Evolutionary conservation across 2,113 vertebrate genomes (phyloP).

Genomic region (Macquaria ambigua): DNA sequence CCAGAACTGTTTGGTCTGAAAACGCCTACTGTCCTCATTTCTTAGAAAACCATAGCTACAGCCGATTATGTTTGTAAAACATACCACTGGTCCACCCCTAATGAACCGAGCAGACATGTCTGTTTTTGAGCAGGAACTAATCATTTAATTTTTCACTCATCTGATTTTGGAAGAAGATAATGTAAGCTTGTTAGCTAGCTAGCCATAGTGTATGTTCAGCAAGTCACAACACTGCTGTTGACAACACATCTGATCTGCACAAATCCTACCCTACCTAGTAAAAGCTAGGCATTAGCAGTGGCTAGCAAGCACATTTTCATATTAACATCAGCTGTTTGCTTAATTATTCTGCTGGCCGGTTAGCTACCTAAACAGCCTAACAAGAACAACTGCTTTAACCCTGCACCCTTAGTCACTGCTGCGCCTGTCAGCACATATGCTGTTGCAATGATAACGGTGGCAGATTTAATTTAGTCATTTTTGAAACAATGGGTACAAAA

Average conservation of each 20-base stretch:
- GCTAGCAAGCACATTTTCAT: neutral
- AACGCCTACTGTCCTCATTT: neutral
- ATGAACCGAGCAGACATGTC: neutral
- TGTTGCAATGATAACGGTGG: neutral
- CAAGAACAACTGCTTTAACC: neutral
- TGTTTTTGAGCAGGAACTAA: neutral
- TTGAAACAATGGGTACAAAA: too few relatives aligned
- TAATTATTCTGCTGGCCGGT: neutral
- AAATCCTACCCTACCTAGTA: neutral
- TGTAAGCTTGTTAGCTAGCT: neutral
- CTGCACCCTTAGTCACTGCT: neutral
- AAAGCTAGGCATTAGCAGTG: neutral
- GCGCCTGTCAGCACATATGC: neutral
- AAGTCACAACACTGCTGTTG: neutral
- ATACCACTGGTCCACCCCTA: neutral
- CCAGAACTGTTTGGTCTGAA: too few relatives aligned
- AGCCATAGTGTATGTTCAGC: neutral
- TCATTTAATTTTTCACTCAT: neutral
- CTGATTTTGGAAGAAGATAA: neutral
- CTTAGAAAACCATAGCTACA: slow-evolving; percentile 12
- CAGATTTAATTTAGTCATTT: neutral
- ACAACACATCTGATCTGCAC: neutral
- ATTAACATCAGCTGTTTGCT: neutral
- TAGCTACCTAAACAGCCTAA: neutral
- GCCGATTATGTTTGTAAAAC: neutral